phyloP scores from a whole-genome alignment of 1,140 invertebrate species.

The Ephestia elutella region DNA sequence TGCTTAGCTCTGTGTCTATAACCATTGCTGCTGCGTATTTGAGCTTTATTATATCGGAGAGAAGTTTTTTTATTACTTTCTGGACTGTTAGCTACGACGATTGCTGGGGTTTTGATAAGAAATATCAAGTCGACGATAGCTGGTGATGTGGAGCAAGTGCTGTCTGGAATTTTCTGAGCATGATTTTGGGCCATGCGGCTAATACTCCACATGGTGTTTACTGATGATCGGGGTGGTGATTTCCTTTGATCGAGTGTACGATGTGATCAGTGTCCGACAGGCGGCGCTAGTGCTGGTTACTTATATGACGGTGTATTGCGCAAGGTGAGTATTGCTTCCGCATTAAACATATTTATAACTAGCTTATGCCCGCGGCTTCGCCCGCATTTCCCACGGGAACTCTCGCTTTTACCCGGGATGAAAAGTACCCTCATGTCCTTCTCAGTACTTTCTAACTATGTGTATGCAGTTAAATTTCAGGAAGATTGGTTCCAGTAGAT shows the following conservation, averaged over 20 bases:
- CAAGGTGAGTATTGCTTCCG: slow-evolving; percentile 26
- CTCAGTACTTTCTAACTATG: too few relatives aligned
- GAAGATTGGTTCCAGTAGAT: too few relatives aligned
- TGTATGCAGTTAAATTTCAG: too few relatives aligned
- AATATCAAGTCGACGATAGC: slow-evolving; percentile 50
- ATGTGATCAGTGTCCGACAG: slow-evolving; percentile 47
- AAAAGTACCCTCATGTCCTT: too few relatives aligned
- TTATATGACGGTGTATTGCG: slow-evolving; percentile 56
- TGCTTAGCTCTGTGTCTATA: slow-evolving; percentile 46
- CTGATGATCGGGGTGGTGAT: slow-evolving; percentile 62
- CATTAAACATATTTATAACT: too few relatives aligned
- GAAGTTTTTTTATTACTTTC: slow-evolving; percentile 62
- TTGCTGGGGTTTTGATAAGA: slow-evolving; percentile 53
- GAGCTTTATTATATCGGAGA: slow-evolving; percentile 63
- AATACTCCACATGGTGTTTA: slow-evolving; percentile 57
- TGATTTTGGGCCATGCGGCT: slow-evolving; percentile 41
- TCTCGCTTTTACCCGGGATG: too few relatives aligned
- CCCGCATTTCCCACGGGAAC: too few relatives aligned
- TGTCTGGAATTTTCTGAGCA: slow-evolving; percentile 54
- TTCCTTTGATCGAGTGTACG: slow-evolving; percentile 52
- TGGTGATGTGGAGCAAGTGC: slow-evolving; percentile 50
- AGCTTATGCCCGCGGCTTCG: too few relatives aligned
- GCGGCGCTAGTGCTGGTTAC: slow-evolving; percentile 56
- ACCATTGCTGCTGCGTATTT: slow-evolving; percentile 52
- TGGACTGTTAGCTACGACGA: slow-evolving; percentile 50